Evolutionary conservation across 2,113 vertebrate genomes (phyloP).

Genomic region (Stomatorhinus ivindoensis): DNA sequence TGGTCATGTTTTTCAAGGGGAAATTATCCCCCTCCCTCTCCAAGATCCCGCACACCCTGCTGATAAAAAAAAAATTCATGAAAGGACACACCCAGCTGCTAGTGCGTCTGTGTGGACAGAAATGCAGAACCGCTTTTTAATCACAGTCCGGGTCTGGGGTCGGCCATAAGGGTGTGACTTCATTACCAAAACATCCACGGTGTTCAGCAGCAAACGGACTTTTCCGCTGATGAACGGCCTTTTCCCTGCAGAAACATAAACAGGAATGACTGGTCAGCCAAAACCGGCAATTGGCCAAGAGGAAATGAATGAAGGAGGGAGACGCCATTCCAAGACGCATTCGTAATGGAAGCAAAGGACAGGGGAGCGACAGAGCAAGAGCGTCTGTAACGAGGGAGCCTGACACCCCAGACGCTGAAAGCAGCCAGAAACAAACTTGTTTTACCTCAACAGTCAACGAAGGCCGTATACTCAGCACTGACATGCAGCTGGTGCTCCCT

Average conservation of each 20-base stretch:
- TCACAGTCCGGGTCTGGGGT: background rate
- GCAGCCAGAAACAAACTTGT: background rate
- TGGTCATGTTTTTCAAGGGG: background rate
- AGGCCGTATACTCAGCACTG: background rate
- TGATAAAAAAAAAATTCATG: background rate
- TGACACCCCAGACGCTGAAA: background rate
- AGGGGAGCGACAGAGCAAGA: background rate
- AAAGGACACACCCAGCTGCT: background rate
- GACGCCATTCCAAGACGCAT: background rate
- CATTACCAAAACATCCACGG: background rate
- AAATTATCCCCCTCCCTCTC: background rate
- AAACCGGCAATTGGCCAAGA: background rate
- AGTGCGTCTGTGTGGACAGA: background rate
- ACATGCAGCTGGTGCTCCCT: background rate
- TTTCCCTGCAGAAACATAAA: constrained; percentile 11
- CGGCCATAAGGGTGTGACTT: background rate
- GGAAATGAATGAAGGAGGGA: background rate
- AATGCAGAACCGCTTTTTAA: background rate
- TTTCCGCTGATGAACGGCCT: background rate
- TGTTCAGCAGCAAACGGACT: background rate
- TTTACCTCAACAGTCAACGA: background rate
- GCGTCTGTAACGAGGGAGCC: background rate
- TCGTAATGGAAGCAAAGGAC: background rate
- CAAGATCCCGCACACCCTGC: background rate
- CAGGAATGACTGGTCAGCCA: constrained; percentile 9